Conservation (phyloP, 2,888 invertebrate species). For the Thereva unica region DNA sequence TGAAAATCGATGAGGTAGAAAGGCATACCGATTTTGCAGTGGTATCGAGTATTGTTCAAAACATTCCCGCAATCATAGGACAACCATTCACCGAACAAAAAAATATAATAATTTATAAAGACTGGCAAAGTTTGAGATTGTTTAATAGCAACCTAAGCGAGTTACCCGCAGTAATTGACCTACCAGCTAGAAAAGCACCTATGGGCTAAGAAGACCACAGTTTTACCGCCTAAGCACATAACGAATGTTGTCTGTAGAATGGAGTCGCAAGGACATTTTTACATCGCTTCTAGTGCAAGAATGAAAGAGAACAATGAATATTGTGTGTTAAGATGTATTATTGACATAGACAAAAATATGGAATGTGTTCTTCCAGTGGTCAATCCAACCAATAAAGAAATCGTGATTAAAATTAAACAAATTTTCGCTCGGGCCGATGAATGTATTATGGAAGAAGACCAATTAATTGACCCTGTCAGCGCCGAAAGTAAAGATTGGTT, state of each 20-base stretch:
- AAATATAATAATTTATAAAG: slow-evolving; percentile 7
- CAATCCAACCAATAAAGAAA: neutral
- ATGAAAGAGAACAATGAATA: slow-evolving; percentile 5
- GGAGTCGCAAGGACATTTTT: neutral
- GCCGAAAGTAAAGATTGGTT: neutral
- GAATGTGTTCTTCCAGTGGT: slow-evolving; percentile 9
- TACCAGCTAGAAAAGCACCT: neutral
- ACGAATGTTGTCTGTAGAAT: neutral
- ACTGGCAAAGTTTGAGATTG: neutral
- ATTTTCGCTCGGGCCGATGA: neutral
- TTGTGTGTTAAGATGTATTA: neutral
- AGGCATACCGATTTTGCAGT: neutral
- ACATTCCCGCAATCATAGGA: slow-evolving; percentile 7
- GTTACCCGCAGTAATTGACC: neutral
- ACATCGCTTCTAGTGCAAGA: neutral
- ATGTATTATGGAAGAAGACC: neutral
- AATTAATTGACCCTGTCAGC: neutral
- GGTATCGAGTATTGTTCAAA: neutral
- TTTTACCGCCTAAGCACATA: slow-evolving; percentile 3
- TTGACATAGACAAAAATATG: neutral
- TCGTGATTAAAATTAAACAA: slow-evolving; percentile 2
- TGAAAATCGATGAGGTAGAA: neutral
- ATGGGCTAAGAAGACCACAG: neutral
- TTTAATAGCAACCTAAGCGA: neutral
- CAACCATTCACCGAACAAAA: slow-evolving; percentile 4